phyloP scores from a whole-genome alignment of 2,113 vertebrate species.

The Sylvia atricapilla region DNA sequence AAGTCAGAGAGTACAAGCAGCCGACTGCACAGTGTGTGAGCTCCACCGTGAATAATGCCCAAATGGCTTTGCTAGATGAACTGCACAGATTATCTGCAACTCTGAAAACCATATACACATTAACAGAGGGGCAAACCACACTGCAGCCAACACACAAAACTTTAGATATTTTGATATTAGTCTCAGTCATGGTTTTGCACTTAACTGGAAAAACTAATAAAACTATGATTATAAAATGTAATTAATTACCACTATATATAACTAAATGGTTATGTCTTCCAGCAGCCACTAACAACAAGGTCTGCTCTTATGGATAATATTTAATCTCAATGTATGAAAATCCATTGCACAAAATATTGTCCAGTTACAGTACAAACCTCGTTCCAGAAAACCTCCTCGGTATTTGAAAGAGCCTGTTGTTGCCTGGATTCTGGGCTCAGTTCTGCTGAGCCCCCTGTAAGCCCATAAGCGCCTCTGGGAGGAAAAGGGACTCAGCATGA shows the following conservation, averaged over 20 bases:
- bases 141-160: neutral
- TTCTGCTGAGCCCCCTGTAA: neutral
- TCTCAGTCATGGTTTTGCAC: neutral
- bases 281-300: neutral
- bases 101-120: neutral
- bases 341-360: slow-evolving; percentile 17
- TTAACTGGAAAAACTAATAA: slow-evolving; percentile 18
- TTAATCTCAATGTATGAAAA: slow-evolving; percentile 22
- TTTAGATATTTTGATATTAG: neutral
- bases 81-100: neutral
- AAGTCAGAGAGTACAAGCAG: neutral
- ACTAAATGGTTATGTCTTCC: slow-evolving; percentile 5
- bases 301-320: neutral
- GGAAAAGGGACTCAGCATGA: neutral
- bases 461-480: neutral
- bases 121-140: neutral
- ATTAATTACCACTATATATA: neutral
- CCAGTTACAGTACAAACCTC: slow-evolving; percentile 34
- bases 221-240: neutral
- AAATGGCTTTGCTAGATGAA: neutral
- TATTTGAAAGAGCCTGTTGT: slow-evolving; percentile 16
- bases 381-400: slow-evolving; percentile 37
- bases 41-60: neutral
- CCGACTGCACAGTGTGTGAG: accelerated
- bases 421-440: neutral